Evolutionary conservation across 2,113 vertebrate genomes (phyloP).

Genomic region (Heptranchias perlo): DNA sequence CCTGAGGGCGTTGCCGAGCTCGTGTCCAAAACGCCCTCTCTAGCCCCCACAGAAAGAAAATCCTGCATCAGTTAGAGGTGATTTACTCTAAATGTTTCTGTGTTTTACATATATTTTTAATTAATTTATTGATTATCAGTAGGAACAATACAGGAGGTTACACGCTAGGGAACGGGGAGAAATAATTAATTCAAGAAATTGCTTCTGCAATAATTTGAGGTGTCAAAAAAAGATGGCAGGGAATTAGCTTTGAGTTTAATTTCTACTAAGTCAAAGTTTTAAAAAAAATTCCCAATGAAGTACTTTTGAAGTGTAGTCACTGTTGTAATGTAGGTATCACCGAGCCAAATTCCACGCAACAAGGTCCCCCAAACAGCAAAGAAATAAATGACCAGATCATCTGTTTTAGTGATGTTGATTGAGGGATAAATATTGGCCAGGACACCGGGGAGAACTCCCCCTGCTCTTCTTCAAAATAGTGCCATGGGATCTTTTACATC

Average conservation of each 20-base stretch:
- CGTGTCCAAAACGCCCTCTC: too few species aligned
- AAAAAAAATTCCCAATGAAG: neutral
- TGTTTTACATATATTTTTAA: neutral
- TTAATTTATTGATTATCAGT: neutral
- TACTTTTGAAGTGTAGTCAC: neutral
- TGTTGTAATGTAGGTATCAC: neutral
- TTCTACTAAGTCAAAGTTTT: neutral
- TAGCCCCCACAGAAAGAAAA: neutral
- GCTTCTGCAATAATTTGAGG: neutral
- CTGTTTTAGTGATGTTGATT: too few species aligned
- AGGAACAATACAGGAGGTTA: neutral
- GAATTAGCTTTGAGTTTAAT: neutral
- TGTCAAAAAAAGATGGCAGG: neutral
- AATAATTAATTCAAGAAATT: neutral
- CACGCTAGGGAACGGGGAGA: neutral
- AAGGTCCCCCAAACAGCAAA: neutral
- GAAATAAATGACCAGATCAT: neutral
- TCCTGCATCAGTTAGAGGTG: neutral
- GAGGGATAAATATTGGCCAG: too few species aligned
- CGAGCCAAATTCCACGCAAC: neutral
- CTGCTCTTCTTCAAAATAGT: neutral
- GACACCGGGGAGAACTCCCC: too few species aligned
- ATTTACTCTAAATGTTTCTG: neutral
- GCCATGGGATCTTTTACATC: neutral
- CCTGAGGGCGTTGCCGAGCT: neutral